These are phyloP conservation scores for Xestoiulus laeticollis DNA, from an alignment of 2,888 invertebrate species.

Conservation along the genomic window DNA sequence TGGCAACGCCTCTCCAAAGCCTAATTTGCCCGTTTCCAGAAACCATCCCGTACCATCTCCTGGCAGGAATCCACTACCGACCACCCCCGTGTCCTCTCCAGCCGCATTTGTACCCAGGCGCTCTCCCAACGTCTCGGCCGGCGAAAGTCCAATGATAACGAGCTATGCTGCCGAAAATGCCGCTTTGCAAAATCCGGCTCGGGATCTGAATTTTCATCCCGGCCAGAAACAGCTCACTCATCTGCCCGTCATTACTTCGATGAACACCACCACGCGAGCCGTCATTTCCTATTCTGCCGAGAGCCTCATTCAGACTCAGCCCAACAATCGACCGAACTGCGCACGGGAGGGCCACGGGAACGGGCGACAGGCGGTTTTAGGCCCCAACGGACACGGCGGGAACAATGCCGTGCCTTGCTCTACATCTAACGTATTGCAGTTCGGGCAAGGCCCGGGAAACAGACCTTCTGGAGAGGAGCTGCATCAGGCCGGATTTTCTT, in stretches of 20 bases:
- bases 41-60: slow-evolving; percentile 43
- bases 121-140: slow-evolving; percentile 46
- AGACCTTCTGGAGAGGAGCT: not conserved
- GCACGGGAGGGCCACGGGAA: slow-evolving; percentile 36
- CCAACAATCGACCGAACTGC: slow-evolving; percentile 53
- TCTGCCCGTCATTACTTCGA: slow-evolving; percentile 2
- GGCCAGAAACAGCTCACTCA: slow-evolving; percentile 50
- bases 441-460: not conserved
- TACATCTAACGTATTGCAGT: not conserved
- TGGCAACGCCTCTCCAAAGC: slow-evolving; percentile 45
- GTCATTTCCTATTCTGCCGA: slow-evolving; percentile 56
- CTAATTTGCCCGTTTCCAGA: not conserved
- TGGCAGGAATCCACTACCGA: not conserved
- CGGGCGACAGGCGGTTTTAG: not conserved
- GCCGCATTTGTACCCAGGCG: slow-evolving; percentile 49
- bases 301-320: slow-evolving; percentile 54
- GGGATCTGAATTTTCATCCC: slow-evolving; percentile 44
- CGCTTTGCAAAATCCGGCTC: not conserved
- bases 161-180: slow-evolving; percentile 34
- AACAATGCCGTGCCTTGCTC: not conserved
- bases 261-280: slow-evolving; percentile 42
- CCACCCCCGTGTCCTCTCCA: slow-evolving; percentile 50
- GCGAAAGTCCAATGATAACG: slow-evolving; percentile 34
- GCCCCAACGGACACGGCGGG: slow-evolving; percentile 12
- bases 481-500: slow-evolving; percentile 47